Evolutionary conservation across 2,113 vertebrate genomes (phyloP).

Genomic region (Xiphias gladius): DNA sequence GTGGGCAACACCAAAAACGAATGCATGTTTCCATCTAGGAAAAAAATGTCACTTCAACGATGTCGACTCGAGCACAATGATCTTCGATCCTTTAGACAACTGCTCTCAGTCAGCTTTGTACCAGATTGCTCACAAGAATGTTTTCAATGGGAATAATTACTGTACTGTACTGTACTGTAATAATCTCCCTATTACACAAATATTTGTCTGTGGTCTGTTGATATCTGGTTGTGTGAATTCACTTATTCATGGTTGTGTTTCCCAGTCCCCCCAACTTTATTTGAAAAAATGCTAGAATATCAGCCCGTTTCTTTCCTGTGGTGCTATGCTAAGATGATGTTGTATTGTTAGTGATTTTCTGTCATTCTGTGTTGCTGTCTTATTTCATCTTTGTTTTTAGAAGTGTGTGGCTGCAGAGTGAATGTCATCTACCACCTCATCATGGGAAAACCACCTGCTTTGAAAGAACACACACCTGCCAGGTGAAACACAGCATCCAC

Average conservation of each 20-base stretch:
- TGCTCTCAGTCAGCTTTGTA: background rate
- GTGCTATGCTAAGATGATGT: background rate
- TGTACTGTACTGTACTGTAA: background rate
- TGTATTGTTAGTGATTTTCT: background rate
- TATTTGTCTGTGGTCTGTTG: background rate
- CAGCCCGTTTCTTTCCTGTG: background rate
- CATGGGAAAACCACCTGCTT: slow-evolving; percentile 23
- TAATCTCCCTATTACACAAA: background rate
- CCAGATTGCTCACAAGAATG: background rate
- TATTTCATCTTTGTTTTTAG: slow-evolving; percentile 22
- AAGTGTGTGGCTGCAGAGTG: background rate
- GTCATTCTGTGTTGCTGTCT: background rate
- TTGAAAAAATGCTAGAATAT: background rate
- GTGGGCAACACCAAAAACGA: background rate
- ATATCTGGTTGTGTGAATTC: background rate
- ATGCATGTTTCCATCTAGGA: background rate
- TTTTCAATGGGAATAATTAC: background rate
- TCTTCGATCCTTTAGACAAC: background rate
- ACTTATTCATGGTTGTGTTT: background rate
- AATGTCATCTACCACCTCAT: slow-evolving; percentile 7
- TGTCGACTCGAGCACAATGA: background rate
- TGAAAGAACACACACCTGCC: slow-evolving; percentile 18
- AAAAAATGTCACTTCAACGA: too few species aligned
- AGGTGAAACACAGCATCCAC: slow-evolving; percentile 29
- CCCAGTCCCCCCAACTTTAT: background rate